phyloP scores from a whole-genome alignment of 2,797 vertebrate species.

The Darevskia nairensis region DNA sequence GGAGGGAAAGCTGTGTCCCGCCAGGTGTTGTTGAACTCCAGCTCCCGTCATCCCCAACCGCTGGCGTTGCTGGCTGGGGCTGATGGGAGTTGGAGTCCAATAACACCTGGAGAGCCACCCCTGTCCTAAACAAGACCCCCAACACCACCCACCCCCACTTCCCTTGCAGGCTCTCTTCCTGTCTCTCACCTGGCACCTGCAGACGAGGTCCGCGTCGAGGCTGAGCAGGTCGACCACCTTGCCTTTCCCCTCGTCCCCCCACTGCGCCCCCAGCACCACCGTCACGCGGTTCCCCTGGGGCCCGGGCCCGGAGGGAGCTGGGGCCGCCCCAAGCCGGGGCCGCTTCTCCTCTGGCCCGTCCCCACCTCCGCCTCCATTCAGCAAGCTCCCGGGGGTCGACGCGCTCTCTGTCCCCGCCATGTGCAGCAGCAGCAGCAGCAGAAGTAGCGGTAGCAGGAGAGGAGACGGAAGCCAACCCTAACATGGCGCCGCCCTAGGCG shows the following conservation, averaged over 20 bases:
- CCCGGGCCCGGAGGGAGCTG: conserved; percentile 43
- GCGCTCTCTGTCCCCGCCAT: conserved; percentile 76
- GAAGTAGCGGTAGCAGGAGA: too few species aligned
- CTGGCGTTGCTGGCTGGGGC: too few species aligned
- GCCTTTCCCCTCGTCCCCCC: conserved; percentile 86
- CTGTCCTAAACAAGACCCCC: too few species aligned
- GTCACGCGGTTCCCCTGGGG: conserved; percentile 83
- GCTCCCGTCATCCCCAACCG: too few species aligned
- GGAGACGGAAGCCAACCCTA: background rate
- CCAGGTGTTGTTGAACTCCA: too few species aligned
- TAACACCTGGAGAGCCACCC: too few species aligned
- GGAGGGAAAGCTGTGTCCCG: too few species aligned
- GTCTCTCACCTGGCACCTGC: conserved; percentile 81
- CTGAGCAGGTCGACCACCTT: conserved; percentile 87
- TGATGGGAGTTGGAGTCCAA: too few species aligned
- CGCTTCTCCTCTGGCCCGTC: conserved; percentile 80
- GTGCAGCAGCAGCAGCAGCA: background rate
- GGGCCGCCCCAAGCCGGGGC: conserved; percentile 37
- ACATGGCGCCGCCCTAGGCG: background rate
- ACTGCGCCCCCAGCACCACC: conserved; percentile 80
- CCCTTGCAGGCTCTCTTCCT: background rate
- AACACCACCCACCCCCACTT: too few species aligned
- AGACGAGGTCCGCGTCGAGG: conserved; percentile 86
- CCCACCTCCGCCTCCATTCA: conserved; percentile 70
- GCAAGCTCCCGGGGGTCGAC: background rate